Percentiles rank a stretch among this genome's conserved stretches.
phyloP scores from a whole-genome alignment of 2,113 vertebrate genomes.

The Bubalus kerabau region DNA sequence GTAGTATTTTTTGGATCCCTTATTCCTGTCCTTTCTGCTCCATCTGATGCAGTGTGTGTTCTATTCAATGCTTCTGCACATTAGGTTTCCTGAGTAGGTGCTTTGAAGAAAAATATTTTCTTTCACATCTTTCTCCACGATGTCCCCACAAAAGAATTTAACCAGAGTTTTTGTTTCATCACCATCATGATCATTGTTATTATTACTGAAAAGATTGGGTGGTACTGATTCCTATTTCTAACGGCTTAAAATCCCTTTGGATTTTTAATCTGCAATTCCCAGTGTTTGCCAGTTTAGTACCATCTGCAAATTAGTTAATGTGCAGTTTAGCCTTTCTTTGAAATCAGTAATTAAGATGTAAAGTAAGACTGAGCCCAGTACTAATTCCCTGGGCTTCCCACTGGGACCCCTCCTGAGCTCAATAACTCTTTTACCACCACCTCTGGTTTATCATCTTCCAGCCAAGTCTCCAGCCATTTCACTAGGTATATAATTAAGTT shows the following conservation, averaged over 20 bases:
- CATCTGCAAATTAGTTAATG: constrained; percentile 76
- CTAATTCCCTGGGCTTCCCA: constrained; percentile 69
- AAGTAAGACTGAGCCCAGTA: constrained; percentile 71
- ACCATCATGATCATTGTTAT: not conserved
- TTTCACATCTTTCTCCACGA: not conserved
- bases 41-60: not conserved
- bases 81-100: not conserved
- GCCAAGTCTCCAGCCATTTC: constrained; percentile 59
- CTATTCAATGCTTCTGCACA: not conserved
- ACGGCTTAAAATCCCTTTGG: constrained; percentile 60
- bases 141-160: not conserved
- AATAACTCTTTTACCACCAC: constrained; percentile 58
- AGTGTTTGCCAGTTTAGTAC: constrained; percentile 70
- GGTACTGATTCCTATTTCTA: constrained; percentile 16
- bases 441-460: constrained; percentile 57
- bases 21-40: not conserved
- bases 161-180: not conserved
- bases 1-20: not conserved
- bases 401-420: constrained; percentile 65
- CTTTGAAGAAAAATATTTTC: not conserved
- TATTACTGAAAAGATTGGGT: not conserved
- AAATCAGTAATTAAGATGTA: constrained; percentile 77
- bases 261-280: constrained; percentile 70
- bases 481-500: constrained; percentile 57
- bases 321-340: constrained; percentile 76